Conservation (phyloP, 2,113 vertebrate genomes). For the Lagopus leucura region DNA sequence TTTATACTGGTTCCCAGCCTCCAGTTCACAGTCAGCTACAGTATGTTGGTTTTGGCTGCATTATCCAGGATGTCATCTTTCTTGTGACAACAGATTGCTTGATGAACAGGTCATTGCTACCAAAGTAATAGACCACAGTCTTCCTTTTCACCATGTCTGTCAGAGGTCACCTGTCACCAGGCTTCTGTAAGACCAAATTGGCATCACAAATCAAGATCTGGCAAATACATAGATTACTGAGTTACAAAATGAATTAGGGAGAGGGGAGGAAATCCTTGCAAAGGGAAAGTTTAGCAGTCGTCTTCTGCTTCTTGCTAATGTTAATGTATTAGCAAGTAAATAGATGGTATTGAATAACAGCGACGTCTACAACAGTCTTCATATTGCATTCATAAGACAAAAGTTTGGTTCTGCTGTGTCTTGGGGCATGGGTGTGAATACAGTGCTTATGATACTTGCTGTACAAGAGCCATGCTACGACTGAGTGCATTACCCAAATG, state of each 20-base stretch:
- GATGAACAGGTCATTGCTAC: not conserved
- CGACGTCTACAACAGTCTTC: not conserved
- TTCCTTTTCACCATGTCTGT: not conserved
- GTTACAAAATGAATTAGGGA: not conserved
- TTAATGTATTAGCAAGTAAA: not conserved
- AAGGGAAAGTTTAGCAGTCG: not conserved
- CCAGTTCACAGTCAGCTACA: not conserved
- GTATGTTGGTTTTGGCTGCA: accelerated
- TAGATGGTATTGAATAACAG: not conserved
- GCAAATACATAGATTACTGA: not conserved
- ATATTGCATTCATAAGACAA: not conserved
- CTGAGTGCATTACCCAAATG: not conserved
- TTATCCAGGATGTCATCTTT: not conserved
- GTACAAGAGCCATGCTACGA: not conserved
- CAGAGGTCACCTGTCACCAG: not conserved
- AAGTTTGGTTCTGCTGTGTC: not conserved
- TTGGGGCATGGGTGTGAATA: not conserved
- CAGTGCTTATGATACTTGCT: accelerated
- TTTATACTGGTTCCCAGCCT: not conserved
- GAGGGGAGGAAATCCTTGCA: not conserved
- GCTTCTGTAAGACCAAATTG: not conserved
- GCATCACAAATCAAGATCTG: not conserved
- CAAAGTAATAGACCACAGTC: not conserved
- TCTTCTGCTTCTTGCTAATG: not conserved
- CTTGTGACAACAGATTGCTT: not conserved